Evolutionary conservation across 2,113 vertebrate species (phyloP).

Genomic region (Pycnonotus jocosus): DNA sequence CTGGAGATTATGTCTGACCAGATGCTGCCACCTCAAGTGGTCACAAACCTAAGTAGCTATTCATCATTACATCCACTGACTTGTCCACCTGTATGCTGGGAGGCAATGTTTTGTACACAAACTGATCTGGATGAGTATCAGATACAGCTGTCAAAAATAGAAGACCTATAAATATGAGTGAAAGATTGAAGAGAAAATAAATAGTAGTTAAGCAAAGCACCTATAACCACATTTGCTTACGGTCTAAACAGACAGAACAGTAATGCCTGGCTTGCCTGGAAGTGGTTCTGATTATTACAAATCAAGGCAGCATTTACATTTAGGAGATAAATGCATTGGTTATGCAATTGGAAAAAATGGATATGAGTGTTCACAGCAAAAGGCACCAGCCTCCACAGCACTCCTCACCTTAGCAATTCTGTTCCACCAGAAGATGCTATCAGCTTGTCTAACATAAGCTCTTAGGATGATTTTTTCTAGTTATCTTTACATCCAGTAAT

Average conservation of each 20-base stretch:
- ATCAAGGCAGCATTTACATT: background rate
- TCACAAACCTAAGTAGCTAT: constrained; percentile 89
- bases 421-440: background rate
- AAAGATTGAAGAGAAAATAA: constrained; percentile 55
- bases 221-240: background rate
- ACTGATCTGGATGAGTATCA: constrained; percentile 77
- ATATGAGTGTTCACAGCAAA: background rate
- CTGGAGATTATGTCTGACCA: constrained; percentile 59
- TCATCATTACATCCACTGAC: constrained; percentile 73
- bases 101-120: constrained; percentile 81
- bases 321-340: background rate
- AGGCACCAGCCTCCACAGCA: background rate
- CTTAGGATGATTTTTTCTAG: background rate
- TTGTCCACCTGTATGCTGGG: constrained; percentile 62
- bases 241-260: background rate
- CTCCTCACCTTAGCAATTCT: background rate
- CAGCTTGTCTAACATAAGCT: background rate
- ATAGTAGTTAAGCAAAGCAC: constrained; percentile 4
- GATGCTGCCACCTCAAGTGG: constrained; percentile 57
- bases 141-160: constrained; percentile 83
- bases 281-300: background rate
- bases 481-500: background rate
- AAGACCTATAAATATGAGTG: constrained; percentile 69
- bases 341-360: background rate
- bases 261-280: background rate